A percentile compares a stretch with the other conserved stretches of the same genome.
Evolutionary conservation across 2,888 invertebrate genomes (phyloP).

Genomic region (Philonicus albiceps): DNA sequence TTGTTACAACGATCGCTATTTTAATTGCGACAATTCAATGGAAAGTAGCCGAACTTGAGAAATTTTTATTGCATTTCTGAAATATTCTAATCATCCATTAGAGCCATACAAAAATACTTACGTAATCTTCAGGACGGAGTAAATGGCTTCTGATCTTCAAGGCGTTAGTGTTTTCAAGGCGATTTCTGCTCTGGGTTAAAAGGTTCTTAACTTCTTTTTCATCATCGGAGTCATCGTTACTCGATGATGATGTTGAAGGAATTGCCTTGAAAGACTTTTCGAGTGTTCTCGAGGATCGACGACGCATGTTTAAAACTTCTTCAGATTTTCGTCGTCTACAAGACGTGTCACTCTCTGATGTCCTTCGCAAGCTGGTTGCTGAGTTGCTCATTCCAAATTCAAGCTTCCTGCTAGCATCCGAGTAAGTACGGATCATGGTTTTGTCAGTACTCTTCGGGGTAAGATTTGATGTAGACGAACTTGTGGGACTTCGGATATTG

Average conservation of each 20-base stretch:
- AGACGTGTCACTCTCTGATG: slow-evolving; percentile 62
- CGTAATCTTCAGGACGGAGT: slow-evolving; percentile 63
- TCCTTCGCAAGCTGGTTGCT: slow-evolving; percentile 60
- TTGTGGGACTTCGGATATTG: slow-evolving; percentile 53
- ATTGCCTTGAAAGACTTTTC: slow-evolving; percentile 61
- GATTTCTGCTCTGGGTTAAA: slow-evolving; percentile 59
- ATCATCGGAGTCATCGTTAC: slow-evolving; percentile 60
- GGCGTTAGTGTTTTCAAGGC: slow-evolving; percentile 61
- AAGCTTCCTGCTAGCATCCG: slow-evolving; percentile 57
- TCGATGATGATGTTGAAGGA: slow-evolving; percentile 61
- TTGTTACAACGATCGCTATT: not conserved
- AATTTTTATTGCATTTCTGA: not conserved
- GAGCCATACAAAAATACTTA: slow-evolving; percentile 53
- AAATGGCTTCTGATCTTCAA: slow-evolving; percentile 62
- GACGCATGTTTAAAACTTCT: slow-evolving; percentile 43
- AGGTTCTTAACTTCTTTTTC: slow-evolving; percentile 62
- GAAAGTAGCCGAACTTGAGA: not conserved
- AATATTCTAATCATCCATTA: not conserved
- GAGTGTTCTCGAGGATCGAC: slow-evolving; percentile 61
- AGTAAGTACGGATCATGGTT: slow-evolving; percentile 45
- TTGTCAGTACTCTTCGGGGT: slow-evolving; percentile 57
- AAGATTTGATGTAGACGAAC: slow-evolving; percentile 57
- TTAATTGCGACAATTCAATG: not conserved
- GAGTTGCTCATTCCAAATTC: slow-evolving; percentile 62
- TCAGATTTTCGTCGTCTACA: slow-evolving; percentile 58